Base-by-base conservation (phyloP, 2,888 invertebrate genomes). In the Sinohyriopsis cumingii region DNA sequence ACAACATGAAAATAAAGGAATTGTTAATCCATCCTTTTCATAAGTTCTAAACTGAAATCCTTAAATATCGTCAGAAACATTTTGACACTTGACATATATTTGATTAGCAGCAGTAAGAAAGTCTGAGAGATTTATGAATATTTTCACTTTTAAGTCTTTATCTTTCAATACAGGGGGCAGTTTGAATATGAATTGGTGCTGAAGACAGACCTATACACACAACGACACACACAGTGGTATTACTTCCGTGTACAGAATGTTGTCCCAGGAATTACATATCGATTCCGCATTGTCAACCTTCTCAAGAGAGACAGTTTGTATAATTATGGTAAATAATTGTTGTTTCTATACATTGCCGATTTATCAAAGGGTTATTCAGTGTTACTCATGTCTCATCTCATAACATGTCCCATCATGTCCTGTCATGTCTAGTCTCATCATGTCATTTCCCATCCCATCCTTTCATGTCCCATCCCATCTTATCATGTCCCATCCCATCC, bases 221-320 rank as follows among this genome's bases (percentile, higher is more conserved):
- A 82, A 65, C 79, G 89, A 56, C 90, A 90, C 77, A 89, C 89
- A 0, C 90, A 90, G 75, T 90, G 90, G 90, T 90, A 86, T 75
- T 90, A 89, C 82, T 90, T 90, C 82, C 81, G 89, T 28, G 84
- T 90, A 19, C 80, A 82, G 62, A 89, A 88, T 65, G 80, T 83
- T 2, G 75, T 87, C 1, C 87, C 87, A 0, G 86, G 86, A 4
- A 77, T 89, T 60, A 86, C 86, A 19, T 90, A 90, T 79, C 86
- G 86, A 66, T 86, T 90, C 74, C 78, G 84, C 54, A 89, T 90
- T n/a, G 84, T 89, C 72, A 90, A 90, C 73, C 78, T 90, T 20
- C 84, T 89, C 62, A 90, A 90, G 71, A 77, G 79, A 59, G 86
- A 88, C 80, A 89, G 88, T 76, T 80, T 90, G 0, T 90, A 90